phyloP scores from a whole-genome alignment of 2,888 invertebrate genomes.

The Eumacrocentrus americanus region DNA sequence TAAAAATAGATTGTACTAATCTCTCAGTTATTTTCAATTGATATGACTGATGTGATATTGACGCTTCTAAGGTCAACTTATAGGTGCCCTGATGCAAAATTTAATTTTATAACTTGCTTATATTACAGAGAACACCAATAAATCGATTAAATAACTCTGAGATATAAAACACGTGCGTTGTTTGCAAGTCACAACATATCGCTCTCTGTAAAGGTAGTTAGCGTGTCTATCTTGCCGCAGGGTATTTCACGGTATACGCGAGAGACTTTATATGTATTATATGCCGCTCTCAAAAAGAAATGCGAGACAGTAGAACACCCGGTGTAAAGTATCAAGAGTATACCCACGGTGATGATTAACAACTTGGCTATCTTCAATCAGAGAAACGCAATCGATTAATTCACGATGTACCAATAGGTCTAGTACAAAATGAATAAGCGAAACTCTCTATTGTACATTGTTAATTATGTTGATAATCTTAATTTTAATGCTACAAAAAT shows the following conservation, averaged over 20 bases:
- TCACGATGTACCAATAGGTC: too few species aligned
- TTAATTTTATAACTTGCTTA: background rate
- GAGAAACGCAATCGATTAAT: constrained; percentile 34
- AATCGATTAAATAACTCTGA: background rate
- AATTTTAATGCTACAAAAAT: too few species aligned
- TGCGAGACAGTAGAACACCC: constrained; percentile 13
- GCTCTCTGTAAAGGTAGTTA: constrained; percentile 36
- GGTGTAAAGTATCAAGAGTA: constrained; percentile 28
- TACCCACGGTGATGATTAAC: constrained; percentile 54
- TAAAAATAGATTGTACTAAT: too few species aligned
- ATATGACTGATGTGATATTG: too few species aligned
- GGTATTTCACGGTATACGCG: constrained; percentile 29
- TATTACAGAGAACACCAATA: background rate
- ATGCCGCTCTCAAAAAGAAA: background rate
- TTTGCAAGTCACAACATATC: constrained; percentile 28
- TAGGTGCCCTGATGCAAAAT: background rate
- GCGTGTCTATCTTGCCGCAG: constrained; percentile 19
- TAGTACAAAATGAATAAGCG: too few species aligned
- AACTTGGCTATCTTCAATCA: constrained; percentile 43
- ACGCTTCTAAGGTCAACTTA: background rate
- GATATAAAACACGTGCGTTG: background rate
- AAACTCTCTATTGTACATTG: too few species aligned
- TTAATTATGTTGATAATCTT: too few species aligned
- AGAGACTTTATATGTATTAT: constrained; percentile 36
- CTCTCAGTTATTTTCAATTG: too few species aligned